These are phyloP conservation scores for Epinotia demarniana DNA, from an alignment of 2,888 invertebrate species.

Conservation along the genomic window DNA sequence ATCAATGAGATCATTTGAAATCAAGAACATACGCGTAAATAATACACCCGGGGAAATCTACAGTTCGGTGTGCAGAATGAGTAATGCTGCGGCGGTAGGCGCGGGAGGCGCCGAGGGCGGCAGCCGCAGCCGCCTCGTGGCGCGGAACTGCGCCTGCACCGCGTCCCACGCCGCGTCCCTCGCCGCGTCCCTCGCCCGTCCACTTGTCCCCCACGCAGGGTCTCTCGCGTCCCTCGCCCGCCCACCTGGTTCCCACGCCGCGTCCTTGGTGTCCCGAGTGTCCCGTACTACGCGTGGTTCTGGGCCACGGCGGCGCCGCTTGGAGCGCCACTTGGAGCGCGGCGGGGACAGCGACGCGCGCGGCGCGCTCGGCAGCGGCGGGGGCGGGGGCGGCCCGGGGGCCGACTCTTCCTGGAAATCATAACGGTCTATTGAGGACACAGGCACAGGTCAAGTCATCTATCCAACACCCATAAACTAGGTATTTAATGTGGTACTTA, in stretches of 20 bases:
- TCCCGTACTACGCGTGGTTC: background rate
- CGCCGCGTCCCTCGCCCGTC: slow-evolving; percentile 55
- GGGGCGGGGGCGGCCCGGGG: slow-evolving; percentile 26
- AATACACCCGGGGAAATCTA: slow-evolving; percentile 47
- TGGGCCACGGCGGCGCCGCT: background rate
- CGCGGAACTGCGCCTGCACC: slow-evolving; percentile 72
- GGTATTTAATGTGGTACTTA: background rate
- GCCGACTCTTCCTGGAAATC: slow-evolving; percentile 34
- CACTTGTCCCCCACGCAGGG: background rate
- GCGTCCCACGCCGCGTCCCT: slow-evolving; percentile 76
- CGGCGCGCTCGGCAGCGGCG: slow-evolving; percentile 43
- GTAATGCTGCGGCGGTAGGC: slow-evolving; percentile 63
- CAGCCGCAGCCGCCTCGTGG: slow-evolving; percentile 49
- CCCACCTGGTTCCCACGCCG: too few relatives aligned
- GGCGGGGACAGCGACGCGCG: slow-evolving; percentile 36
- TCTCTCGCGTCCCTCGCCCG: background rate
- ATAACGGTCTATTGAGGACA: background rate
- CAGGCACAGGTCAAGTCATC: background rate
- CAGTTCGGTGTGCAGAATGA: slow-evolving; percentile 70
- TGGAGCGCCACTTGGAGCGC: slow-evolving; percentile 40
- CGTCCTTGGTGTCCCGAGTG: background rate
- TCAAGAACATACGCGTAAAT: background rate
- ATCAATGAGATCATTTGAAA: background rate
- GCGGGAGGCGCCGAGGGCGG: slow-evolving; percentile 50
- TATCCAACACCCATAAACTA: background rate